Conservation (phyloP, 2,113 vertebrate genomes). For the Chaetodon trifascialis region DNA sequence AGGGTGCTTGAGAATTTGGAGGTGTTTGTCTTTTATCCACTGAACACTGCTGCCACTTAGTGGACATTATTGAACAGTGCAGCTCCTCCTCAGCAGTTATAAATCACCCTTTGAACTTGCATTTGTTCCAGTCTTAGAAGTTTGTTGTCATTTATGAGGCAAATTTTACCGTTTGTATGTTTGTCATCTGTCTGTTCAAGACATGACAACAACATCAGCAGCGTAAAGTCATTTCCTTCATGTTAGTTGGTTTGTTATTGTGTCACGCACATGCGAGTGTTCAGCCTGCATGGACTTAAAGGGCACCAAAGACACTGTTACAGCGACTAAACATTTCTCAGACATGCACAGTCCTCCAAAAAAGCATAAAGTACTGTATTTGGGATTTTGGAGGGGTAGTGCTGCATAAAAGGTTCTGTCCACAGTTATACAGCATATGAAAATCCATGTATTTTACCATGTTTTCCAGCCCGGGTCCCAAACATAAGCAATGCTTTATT, state of each 20-base stretch:
- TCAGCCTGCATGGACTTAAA: too few relatives aligned
- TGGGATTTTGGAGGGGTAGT: not conserved
- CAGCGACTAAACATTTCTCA: too few relatives aligned
- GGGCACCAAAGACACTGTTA: too few relatives aligned
- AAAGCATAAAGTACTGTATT: not conserved
- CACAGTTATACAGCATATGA: not conserved
- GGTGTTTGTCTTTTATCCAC: not conserved
- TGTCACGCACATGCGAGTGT: too few relatives aligned
- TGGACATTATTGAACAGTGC: conserved; percentile 27
- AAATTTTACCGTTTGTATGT: too few relatives aligned
- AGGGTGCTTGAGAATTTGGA: not conserved
- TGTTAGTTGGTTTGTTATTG: too few relatives aligned
- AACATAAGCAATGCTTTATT: not conserved
- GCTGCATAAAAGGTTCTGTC: not conserved
- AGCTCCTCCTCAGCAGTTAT: not conserved
- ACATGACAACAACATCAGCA: too few relatives aligned
- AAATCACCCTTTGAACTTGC: not conserved
- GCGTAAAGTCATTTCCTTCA: too few relatives aligned
- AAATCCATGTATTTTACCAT: too few relatives aligned
- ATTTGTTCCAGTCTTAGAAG: not conserved
- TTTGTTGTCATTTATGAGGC: not conserved
- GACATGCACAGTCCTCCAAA: too few relatives aligned
- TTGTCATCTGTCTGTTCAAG: too few relatives aligned
- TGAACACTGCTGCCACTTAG: conserved; percentile 39
- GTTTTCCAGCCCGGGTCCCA: not conserved